A percentile compares a stretch with the other conserved stretches of the same genome.
Conservation (phyloP, 1,140 invertebrate genomes). For the Rhynchophorus ferrugineus region DNA sequence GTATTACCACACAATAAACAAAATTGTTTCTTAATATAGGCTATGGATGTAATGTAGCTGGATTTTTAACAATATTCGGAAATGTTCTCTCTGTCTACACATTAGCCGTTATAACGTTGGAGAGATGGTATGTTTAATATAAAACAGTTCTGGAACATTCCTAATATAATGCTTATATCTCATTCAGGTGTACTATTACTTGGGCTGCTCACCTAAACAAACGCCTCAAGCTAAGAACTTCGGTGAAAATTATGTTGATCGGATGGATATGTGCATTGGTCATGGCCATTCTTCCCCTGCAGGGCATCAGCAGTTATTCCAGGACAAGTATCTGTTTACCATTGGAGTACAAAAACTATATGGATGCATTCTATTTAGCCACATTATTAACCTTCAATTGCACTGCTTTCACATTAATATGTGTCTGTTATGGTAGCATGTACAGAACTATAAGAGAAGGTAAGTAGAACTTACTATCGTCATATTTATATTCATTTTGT, state of each 20-base stretch:
- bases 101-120: constrained; percentile 76
- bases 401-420: constrained; percentile 68
- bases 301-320: constrained; percentile 75
- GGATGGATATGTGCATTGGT: constrained; percentile 69
- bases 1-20: no score
- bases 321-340: constrained; percentile 62
- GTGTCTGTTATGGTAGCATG: constrained; percentile 74
- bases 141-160: not conserved
- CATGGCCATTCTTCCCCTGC: constrained; percentile 67
- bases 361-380: constrained; percentile 62
- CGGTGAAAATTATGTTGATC: constrained; percentile 61
- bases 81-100: constrained; percentile 82
- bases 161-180: not conserved
- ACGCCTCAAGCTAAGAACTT: constrained; percentile 56
- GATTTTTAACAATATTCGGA: constrained; percentile 80
- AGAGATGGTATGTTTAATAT: constrained; percentile 54
- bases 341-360: constrained; percentile 54
- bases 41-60: constrained; percentile 72
- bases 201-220: constrained; percentile 74
- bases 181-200: constrained; percentile 56
- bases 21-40: no score
- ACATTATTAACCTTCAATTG: constrained; percentile 63
- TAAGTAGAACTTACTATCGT: no score
- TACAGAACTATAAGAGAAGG: constrained; percentile 56
- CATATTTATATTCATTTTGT: no score